Conservation (phyloP, 2,888 invertebrate species). For the Cylindroiulus punctatus region DNA sequence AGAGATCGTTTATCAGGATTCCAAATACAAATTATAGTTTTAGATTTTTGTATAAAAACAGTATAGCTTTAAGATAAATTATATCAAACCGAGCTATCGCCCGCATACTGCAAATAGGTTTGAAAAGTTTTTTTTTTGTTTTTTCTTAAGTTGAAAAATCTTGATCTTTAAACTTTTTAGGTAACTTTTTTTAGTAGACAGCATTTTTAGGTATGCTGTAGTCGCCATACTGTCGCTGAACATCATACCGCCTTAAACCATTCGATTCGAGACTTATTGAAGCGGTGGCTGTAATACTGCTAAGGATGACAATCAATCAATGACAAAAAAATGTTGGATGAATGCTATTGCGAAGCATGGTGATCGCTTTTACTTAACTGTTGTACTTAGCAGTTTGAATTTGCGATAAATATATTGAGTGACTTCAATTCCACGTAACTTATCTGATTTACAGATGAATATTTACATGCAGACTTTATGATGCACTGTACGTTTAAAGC, state of each 20-base stretch:
- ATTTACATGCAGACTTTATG: too few species aligned
- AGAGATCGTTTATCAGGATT: slow-evolving; percentile 10
- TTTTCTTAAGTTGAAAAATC: background rate
- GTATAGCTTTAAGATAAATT: slow-evolving; percentile 8
- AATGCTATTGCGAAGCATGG: background rate
- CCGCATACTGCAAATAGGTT: background rate
- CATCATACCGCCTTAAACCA: background rate
- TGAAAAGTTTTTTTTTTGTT: background rate
- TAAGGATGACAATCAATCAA: background rate
- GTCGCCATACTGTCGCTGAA: background rate
- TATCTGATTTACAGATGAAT: too few species aligned
- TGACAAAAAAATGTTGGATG: background rate
- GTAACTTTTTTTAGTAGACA: background rate
- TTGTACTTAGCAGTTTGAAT: too few species aligned
- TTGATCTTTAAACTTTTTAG: background rate
- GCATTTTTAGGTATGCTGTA: background rate
- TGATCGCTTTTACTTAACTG: too few species aligned
- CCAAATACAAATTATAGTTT: slow-evolving; percentile 10
- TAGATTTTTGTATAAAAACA: background rate
- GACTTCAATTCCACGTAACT: too few species aligned
- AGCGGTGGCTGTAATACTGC: too few species aligned
- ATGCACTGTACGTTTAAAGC: too few species aligned
- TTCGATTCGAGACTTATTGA: background rate
- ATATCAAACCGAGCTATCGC: background rate
- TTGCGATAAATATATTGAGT: too few species aligned